Evolutionary conservation across 2,797 vertebrate species (phyloP).

Genomic region (Molossus molossus): DNA sequence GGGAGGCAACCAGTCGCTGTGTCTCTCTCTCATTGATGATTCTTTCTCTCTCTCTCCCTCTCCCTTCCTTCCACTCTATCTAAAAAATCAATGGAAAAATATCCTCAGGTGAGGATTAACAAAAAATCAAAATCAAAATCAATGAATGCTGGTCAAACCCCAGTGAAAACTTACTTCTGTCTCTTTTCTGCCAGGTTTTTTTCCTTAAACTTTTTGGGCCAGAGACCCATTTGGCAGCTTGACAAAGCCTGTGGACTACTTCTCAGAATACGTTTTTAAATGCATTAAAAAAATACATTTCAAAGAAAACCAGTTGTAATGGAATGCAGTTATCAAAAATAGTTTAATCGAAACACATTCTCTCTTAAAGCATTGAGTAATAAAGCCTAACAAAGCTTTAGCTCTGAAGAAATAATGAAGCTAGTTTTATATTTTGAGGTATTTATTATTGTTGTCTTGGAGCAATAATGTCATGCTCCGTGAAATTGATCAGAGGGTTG

Average conservation of each 20-base stretch:
- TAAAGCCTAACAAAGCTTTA: background rate
- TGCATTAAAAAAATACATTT: background rate
- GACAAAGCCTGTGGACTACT: background rate
- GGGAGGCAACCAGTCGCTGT: too few relatives aligned
- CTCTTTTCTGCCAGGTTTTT: background rate
- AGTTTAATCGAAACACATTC: conserved; percentile 12
- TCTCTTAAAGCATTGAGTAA: background rate
- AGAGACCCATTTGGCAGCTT: background rate
- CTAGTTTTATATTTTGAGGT: conserved; percentile 16
- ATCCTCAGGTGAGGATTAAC: too few relatives aligned
- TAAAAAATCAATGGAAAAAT: too few relatives aligned
- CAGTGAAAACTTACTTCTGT: background rate
- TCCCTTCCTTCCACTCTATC: too few relatives aligned
- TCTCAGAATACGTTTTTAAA: conserved; percentile 2
- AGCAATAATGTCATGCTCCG: background rate
- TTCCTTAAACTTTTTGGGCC: background rate
- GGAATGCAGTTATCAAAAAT: conserved; percentile 45
- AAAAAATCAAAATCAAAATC: too few relatives aligned
- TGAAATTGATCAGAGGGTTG: background rate
- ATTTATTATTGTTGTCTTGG: background rate
- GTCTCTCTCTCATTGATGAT: too few relatives aligned
- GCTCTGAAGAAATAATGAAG: background rate
- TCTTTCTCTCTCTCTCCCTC: too few relatives aligned
- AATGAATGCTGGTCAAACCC: background rate
- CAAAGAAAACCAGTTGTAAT: conserved; percentile 17